phyloP scores from a whole-genome alignment of 2,888 invertebrate genomes.

The Empis stercorea region DNA sequence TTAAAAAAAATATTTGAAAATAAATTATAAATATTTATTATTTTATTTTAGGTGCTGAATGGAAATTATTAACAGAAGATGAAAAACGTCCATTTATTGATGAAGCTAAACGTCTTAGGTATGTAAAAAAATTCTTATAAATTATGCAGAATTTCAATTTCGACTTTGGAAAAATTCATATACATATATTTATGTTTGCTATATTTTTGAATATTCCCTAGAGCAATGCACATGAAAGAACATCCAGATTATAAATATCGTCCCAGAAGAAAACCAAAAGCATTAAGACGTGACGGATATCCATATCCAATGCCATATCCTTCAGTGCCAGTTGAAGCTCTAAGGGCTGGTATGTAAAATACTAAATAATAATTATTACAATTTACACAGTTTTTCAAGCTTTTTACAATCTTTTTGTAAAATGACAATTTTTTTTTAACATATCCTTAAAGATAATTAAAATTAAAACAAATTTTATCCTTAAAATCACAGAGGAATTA shows the following conservation, averaged over 20 bases:
- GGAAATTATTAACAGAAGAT: constrained; percentile 87
- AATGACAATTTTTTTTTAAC: too few species aligned
- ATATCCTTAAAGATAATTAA: too few species aligned
- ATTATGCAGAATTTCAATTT: too few species aligned
- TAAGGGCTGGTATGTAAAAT: constrained; percentile 61
- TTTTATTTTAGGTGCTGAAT: constrained; percentile 63
- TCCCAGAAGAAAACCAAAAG: constrained; percentile 79
- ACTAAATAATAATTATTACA: background rate
- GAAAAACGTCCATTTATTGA: constrained; percentile 96
- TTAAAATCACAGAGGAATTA: too few species aligned
- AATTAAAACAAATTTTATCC: too few species aligned
- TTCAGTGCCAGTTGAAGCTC: constrained; percentile 78
- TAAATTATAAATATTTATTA: background rate
- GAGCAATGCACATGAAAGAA: constrained; percentile 91
- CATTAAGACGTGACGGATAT: constrained; percentile 77
- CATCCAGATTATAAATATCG: constrained; percentile 92
- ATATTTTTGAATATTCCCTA: constrained; percentile 17
- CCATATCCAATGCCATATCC: constrained; percentile 88
- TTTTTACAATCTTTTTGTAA: too few species aligned
- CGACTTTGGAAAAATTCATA: too few species aligned
- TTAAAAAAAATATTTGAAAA: too few species aligned
- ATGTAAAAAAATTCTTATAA: constrained; percentile 1
- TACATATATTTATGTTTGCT: background rate
- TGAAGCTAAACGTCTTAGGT: constrained; percentile 78
- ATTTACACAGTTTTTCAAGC: too few species aligned